Base-by-base conservation (phyloP, 2,888 invertebrate genomes). In the Melinaea menophilus region DNA sequence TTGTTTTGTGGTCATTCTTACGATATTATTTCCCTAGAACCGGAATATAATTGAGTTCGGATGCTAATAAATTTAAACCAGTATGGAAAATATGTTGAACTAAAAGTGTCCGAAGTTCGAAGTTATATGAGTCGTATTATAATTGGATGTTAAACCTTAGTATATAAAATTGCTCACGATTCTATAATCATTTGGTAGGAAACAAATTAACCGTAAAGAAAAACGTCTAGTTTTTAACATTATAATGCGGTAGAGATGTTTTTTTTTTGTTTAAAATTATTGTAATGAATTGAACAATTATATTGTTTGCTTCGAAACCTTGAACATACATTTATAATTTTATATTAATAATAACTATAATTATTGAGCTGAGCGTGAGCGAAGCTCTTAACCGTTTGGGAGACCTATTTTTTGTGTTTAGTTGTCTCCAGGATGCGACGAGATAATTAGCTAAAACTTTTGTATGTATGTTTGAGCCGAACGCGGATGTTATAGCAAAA, bases 101-200 rank as follows among this genome's bases (percentile, higher is more conserved):
- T 54, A 41, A 5, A 11, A 47, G 37, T 11, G 11, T 34, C 41
- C 22, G 33, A 51, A 55, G 31, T 60, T 60, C 60, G 47, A 9
- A 54, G 54, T 57, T 35, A 56, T 45, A 34, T 37, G 31, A 22
- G 59, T 48, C 22, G 46, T 47, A 55, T 12, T 33, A 46, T 64
- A 64, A 68, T 66, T 66, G 56, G 59, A 62, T 56, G 61, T 54
- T 61, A 67, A 64, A 51, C 55, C 41, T 63, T 60, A 59, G 57
- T 51, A 61, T 58, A 57, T 64, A 61, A 65, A 62, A 64, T 63
- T 56, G 56, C 69, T 77, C 79, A 79, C 79, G 77, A 79, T 58
- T 74, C 65, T 59, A 71, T 73, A 74, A 79, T 77, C 72, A 75
- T 70, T 67, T 65, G 67, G 69, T 74, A 76, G 76, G 75, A 77